Percentiles rank a stretch among this genome's conserved stretches.
Evolutionary conservation across 2,113 vertebrate species (phyloP).

Genomic region (Ariopsis seemanni): DNA sequence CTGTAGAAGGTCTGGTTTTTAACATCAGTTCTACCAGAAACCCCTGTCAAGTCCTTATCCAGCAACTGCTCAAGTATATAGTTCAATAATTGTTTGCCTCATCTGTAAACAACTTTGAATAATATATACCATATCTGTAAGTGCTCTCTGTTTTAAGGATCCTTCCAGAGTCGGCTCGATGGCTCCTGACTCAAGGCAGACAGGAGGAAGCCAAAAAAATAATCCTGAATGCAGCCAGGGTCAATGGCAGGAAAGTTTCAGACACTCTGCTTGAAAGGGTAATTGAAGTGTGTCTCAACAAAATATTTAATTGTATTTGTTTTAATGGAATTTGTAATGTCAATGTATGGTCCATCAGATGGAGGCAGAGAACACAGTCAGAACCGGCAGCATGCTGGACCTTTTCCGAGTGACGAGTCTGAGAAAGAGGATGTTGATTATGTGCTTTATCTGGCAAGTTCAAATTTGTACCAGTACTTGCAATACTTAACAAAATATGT

Average conservation of each 20-base stretch:
- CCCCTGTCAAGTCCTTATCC: neutral
- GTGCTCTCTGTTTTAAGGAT: constrained; percentile 63
- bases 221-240: constrained; percentile 74
- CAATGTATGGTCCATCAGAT: constrained; percentile 61
- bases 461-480: neutral
- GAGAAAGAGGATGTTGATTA: constrained; percentile 72
- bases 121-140: neutral
- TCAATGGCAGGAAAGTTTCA: constrained; percentile 72
- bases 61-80: neutral
- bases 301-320: neutral
- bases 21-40: neutral
- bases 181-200: constrained; percentile 81
- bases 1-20: neutral
- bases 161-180: constrained; percentile 85
- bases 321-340: constrained; percentile 10
- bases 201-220: constrained; percentile 75
- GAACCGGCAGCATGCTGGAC: constrained; percentile 71
- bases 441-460: constrained; percentile 78
- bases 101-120: neutral
- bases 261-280: constrained; percentile 75
- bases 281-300: neutral
- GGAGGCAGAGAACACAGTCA: constrained; percentile 57
- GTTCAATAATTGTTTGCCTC: neutral
- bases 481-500: neutral
- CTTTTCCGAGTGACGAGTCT: constrained; percentile 74